Evolutionary conservation across 2,888 invertebrate genomes (phyloP), one percentile per base, ranked within the genome.

Genomic region (Eurytoma adleriae): DNA sequence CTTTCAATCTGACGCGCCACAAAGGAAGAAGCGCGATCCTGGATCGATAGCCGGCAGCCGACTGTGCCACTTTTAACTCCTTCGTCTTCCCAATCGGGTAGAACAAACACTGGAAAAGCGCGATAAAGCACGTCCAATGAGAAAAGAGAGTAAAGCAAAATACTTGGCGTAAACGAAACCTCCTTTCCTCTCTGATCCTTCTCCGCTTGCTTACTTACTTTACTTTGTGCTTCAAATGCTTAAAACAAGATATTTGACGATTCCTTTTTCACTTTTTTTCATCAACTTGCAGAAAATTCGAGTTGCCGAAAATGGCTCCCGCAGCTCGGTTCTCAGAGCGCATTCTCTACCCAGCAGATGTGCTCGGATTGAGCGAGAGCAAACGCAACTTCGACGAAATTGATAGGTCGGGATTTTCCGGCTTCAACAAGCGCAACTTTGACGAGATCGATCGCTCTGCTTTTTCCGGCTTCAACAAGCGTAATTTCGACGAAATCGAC

Each of bases 401-500:
- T 82, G 93, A 94, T 89, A 90, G 93, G 50, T 91, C 92, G 7
- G 92, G 92, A 52, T 90, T 94, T 87, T 92, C 93, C 85, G 91
- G 92, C 74, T 93, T 91, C 66, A 74, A 71, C 74, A 93, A 93
- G 86, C 87, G 92, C 72, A 93, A 93, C 88, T 93, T 93, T 86
- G 93, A 94, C 84, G 93, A 94, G 89, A 94, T 94, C 82, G 93
- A 94, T 89, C 90, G 93, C 50, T 91, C 92, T 7, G 92, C 92
- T 52, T 90, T 93, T 86, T 92, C 93, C 85, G 91, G 92, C 71
- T 93, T 91, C 67, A 75, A 67, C 70, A 92, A 92, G 87, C 93
- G 93, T 84, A 94, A 94, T 89, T 93, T 94, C 85, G 94, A 94
- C 86, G 94, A 94, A 87, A 94, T 94, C 86, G 94, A 94, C 88